Evolutionary conservation across 2,888 invertebrate genomes (phyloP), one percentile per base, ranked within the genome.

Genomic region (Arrhopalites spinosus): DNA sequence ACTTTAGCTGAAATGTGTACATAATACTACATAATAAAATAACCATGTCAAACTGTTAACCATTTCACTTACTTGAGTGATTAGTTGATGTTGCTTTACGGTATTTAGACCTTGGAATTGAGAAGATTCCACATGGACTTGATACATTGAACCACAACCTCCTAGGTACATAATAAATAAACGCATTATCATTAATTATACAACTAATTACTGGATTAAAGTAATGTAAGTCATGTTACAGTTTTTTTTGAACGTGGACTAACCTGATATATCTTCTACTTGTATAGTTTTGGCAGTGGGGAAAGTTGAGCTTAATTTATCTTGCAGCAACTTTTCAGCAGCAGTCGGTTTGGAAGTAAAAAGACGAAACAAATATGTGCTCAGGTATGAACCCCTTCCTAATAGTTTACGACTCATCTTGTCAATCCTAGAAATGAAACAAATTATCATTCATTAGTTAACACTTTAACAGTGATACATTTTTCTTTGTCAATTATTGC

Each of bases 111-210:
- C 92, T 84, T 88, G 86, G 83, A 93, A 93, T 83, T 92, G 92
- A 43, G 87, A 87, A 1, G 91, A 89, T 85, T 91, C 89, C 15
- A 93, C 88, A 83, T 87, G 85, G 53, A 91, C 89, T 86, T 92
- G 91, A 85, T 90, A 93, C 92, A 93, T 93, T 20, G 92, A 92
- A 1, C 93, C 93, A 85, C 93, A 92, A 68, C 93, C 91, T 75
- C 93, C 93, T 89, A 79, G 45, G 84, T 83, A 61, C 23, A 30
- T 63, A 13, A 25, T 15, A 13, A 73, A 66, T 13, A 27, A n/a
- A 47, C 25, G 50, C 30, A 66, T 69, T 17, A 20, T 23, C 25
- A 71, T 50, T 25, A 66, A 20, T 36, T 11, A 71, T 15, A 36
- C 43, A n/a, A 43, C 5, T 27, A 53, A 53, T 53, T 59, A 25